These are phyloP conservation scores for Drosophila gunungcola DNA, from an alignment of 1,140 invertebrate genomes.

Conservation along the genomic window DNA sequence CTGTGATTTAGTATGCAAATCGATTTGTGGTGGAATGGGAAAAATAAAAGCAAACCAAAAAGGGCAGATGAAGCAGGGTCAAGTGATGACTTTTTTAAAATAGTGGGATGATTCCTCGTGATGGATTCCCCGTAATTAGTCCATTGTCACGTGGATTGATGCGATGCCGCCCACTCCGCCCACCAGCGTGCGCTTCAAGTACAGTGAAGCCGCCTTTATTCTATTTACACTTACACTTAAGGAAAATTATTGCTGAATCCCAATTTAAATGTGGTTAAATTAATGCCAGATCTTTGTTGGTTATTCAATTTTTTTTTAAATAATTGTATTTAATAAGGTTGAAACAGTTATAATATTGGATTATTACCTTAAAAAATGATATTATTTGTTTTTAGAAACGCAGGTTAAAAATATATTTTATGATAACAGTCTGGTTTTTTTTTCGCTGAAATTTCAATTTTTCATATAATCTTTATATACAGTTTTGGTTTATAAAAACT, in stretches of 20 bases:
- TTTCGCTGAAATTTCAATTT: background rate
- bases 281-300: background rate
- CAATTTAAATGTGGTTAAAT: background rate
- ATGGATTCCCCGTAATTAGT: slow-evolving; percentile 42
- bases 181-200: slow-evolving; percentile 23
- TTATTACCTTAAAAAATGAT: too few species aligned
- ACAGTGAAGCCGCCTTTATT: slow-evolving; percentile 12
- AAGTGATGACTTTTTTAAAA: slow-evolving; percentile 33
- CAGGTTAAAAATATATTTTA: too few species aligned
- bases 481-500: background rate
- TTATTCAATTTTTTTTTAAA: too few species aligned
- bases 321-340: too few species aligned
- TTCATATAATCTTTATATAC: background rate
- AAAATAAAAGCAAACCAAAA: background rate
- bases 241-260: background rate
- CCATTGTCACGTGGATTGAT: slow-evolving; percentile 43
- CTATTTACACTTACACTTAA: slow-evolving; percentile 3
- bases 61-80: slow-evolving; percentile 15
- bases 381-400: too few species aligned
- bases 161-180: slow-evolving; percentile 36
- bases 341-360: too few species aligned
- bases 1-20: slow-evolving; percentile 27
- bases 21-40: slow-evolving; percentile 4
- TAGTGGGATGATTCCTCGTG: slow-evolving; percentile 24
- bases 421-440: too few species aligned